Conservation (phyloP, 2,888 invertebrate species). For the Halictus quadricinctus region DNA sequence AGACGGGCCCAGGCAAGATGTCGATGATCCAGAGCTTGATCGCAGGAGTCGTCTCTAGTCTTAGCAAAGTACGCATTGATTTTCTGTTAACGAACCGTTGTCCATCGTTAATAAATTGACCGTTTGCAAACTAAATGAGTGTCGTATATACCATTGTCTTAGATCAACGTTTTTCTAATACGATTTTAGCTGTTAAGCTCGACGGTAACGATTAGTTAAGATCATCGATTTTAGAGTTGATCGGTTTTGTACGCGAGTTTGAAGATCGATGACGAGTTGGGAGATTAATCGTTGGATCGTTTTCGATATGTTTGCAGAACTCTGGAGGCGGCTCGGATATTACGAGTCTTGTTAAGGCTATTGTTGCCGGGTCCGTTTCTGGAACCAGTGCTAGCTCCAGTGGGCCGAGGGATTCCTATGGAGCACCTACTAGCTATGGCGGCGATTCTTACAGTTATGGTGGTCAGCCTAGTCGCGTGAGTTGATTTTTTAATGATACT, state of each 20-base stretch:
- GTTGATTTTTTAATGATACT: not conserved
- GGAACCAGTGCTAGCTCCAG: slow-evolving; percentile 78
- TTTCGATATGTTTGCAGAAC: slow-evolving; percentile 66
- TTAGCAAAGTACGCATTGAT: slow-evolving; percentile 75
- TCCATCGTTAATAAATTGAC: slow-evolving; percentile 29
- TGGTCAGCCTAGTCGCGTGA: slow-evolving; percentile 30
- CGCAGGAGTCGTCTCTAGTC: slow-evolving; percentile 73
- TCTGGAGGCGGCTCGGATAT: slow-evolving; percentile 70
- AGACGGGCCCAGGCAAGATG: slow-evolving; percentile 76
- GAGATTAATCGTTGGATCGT: not conserved
- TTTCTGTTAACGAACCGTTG: slow-evolving; percentile 40
- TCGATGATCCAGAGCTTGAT: slow-evolving; percentile 74
- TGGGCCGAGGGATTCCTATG: slow-evolving; percentile 56
- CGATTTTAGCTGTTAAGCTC: slow-evolving; percentile 5
- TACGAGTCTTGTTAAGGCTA: slow-evolving; percentile 72
- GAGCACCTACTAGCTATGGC: slow-evolving; percentile 63
- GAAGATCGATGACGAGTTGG: too few species aligned
- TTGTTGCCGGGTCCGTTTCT: slow-evolving; percentile 76
- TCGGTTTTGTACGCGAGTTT: not conserved
- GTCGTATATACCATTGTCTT: slow-evolving; percentile 23
- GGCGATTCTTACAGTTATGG: slow-evolving; percentile 29
- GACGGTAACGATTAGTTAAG: too few species aligned
- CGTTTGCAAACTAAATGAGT: slow-evolving; percentile 26
- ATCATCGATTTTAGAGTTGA: not conserved
- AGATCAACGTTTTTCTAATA: not conserved